Conservation (phyloP, 2,888 invertebrate genomes). For the Meghimatium bilineatum region DNA sequence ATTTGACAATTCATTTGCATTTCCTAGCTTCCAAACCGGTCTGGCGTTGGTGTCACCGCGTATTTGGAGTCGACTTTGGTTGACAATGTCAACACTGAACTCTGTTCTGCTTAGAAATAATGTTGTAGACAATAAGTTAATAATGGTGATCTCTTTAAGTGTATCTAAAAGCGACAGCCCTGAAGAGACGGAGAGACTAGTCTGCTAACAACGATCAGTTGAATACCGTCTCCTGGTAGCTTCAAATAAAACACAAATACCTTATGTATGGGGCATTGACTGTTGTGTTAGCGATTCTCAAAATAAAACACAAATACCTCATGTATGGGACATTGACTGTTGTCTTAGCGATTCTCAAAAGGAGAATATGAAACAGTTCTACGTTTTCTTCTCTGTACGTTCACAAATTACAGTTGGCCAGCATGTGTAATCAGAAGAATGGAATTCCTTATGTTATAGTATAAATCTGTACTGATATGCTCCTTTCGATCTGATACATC, state of each 20-base stretch:
- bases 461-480: no score
- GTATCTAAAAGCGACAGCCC: not conserved
- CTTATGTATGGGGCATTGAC: not conserved
- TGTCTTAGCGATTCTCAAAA: no score
- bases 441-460: no score
- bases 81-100: not conserved
- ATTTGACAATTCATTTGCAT: conserved; percentile 31
- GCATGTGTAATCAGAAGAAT: no score
- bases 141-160: not conserved
- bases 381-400: no score
- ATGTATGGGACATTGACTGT: no score
- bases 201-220: not conserved
- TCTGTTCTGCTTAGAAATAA: not conserved
- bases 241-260: conserved; percentile 15
- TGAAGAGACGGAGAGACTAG: not conserved
- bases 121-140: not conserved
- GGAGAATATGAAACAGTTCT: no score
- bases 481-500: no score
- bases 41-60: not conserved
- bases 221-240: not conserved
- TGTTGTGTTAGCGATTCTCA: no score
- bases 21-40: conserved; percentile 8
- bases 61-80: not conserved
- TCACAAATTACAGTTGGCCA: no score
- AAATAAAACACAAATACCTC: conserved; percentile 3